Evolutionary conservation across 64 coral and sea anemone genomes (phyloP).

Genomic region (Porites lutea): DNA sequence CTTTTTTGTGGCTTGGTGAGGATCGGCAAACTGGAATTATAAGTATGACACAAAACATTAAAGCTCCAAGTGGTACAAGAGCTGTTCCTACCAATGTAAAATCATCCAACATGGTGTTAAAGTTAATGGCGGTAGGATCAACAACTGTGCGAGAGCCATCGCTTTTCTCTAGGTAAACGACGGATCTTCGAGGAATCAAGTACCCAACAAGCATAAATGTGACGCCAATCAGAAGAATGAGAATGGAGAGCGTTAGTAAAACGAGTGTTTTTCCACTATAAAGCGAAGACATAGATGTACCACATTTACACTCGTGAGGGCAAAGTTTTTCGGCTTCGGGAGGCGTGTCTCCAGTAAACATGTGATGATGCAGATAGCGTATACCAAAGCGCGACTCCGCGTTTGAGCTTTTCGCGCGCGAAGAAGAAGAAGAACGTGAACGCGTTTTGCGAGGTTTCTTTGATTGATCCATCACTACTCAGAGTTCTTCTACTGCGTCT

Average conservation of each 20-base stretch:
- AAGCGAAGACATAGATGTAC: conserved; percentile 83
- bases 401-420: conserved; percentile 63
- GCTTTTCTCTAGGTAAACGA: conserved; percentile 88
- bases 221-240: conserved; percentile 84
- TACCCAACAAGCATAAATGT: conserved; percentile 95
- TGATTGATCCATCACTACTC: conserved; percentile 45
- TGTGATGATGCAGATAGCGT: conserved; percentile 96
- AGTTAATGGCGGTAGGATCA: conserved; percentile 75
- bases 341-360: conserved; percentile 80
- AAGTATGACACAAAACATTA: conserved; percentile 84
- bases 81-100: conserved; percentile 89
- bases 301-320: conserved; percentile 85
- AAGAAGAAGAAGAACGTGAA: conserved; percentile 67
- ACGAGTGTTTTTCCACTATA: conserved; percentile 87
- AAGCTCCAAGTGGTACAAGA: conserved; percentile 81
- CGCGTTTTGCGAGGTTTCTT: conserved; percentile 74
- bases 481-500: not conserved
- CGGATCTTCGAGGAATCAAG: conserved; percentile 78
- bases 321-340: conserved; percentile 61
- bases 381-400: conserved; percentile 89
- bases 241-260: conserved; percentile 70
- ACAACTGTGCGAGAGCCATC: conserved; percentile 74
- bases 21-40: conserved; percentile 79
- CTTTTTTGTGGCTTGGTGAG: conserved; percentile 59
- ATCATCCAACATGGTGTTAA: conserved; percentile 92